Conservation (phyloP, 2,888 invertebrate genomes). For the Cheilosia vulpina region DNA sequence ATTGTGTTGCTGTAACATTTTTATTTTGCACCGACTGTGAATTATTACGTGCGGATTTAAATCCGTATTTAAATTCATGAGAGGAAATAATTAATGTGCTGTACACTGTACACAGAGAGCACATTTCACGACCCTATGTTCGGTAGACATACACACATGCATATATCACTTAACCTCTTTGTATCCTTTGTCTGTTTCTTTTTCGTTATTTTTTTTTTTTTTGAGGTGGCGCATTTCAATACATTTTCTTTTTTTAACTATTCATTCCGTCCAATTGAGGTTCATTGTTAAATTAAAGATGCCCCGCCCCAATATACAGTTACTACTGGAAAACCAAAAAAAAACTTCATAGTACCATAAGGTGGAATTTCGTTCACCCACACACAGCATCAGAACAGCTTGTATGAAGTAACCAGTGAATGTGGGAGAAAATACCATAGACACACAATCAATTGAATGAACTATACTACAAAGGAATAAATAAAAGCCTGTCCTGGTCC, state of each 20-base stretch:
- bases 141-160: constrained; percentile 23
- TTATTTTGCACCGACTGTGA: constrained; percentile 60
- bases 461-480: constrained; percentile 7
- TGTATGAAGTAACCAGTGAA: constrained; percentile 35
- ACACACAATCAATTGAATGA: constrained; percentile 37
- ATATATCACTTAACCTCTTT: constrained; percentile 36
- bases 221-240: constrained; percentile 51
- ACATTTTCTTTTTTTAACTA: constrained; percentile 37
- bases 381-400: constrained; percentile 6
- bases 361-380: neutral
- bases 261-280: constrained; percentile 51
- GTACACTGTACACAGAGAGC: constrained; percentile 38
- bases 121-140: constrained; percentile 62
- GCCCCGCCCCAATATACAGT: constrained; percentile 57
- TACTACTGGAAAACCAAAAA: constrained; percentile 18
- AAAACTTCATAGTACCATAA: neutral
- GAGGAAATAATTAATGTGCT: constrained; percentile 74
- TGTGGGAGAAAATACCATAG: constrained; percentile 10
- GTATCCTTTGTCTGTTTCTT: constrained; percentile 12
- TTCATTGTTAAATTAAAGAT: constrained; percentile 73
- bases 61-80: constrained; percentile 75
- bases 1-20: constrained; percentile 49
- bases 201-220: constrained; percentile 12
- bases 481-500: neutral
- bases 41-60: constrained; percentile 75